These are phyloP conservation scores for Tenthredo mesomela DNA, from an alignment of 2,888 invertebrate genomes.

Conservation along the genomic window DNA sequence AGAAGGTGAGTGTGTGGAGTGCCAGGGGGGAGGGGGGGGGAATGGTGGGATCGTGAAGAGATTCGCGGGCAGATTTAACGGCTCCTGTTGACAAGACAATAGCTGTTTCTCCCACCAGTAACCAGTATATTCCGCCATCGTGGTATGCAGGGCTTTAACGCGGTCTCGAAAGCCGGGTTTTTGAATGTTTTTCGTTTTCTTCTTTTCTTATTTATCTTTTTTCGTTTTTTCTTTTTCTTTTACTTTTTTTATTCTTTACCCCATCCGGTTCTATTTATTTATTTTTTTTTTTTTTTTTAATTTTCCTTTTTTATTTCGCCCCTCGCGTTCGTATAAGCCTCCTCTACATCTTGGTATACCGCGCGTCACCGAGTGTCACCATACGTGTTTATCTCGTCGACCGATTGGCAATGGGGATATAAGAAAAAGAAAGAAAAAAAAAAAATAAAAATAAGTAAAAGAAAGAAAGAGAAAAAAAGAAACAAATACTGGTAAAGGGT, in stretches of 20 bases:
- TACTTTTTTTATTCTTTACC: not conserved
- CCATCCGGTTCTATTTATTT: not conserved
- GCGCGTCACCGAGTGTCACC: constrained; percentile 35
- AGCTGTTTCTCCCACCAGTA: constrained; percentile 73
- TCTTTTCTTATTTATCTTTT: too few species aligned
- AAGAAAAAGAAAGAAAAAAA: not conserved
- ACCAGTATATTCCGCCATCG: constrained; percentile 70
- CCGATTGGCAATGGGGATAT: not conserved
- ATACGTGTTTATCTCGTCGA: constrained; percentile 39
- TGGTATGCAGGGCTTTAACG: constrained; percentile 67
- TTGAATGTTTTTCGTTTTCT: constrained; percentile 42
- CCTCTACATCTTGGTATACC: constrained; percentile 14
- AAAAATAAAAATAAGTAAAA: not conserved
- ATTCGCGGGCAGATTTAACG: constrained; percentile 75
- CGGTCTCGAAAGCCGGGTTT: constrained; percentile 54
- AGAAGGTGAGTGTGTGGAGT: constrained; percentile 59
- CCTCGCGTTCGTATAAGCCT: not conserved
- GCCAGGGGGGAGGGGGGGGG: constrained; percentile 53
- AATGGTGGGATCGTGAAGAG: constrained; percentile 71
- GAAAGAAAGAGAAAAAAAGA: too few species aligned
- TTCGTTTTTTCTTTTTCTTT: not conserved
- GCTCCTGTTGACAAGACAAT: constrained; percentile 76
- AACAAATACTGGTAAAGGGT: not conserved
- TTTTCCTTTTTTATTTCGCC: not conserved
- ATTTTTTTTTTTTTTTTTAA: constrained; percentile 4